Percentiles rank a stretch among this genome's conserved stretches.
Evolutionary conservation across 2,113 vertebrate genomes (phyloP).

Genomic region (Hemiscyllium ocellatum): DNA sequence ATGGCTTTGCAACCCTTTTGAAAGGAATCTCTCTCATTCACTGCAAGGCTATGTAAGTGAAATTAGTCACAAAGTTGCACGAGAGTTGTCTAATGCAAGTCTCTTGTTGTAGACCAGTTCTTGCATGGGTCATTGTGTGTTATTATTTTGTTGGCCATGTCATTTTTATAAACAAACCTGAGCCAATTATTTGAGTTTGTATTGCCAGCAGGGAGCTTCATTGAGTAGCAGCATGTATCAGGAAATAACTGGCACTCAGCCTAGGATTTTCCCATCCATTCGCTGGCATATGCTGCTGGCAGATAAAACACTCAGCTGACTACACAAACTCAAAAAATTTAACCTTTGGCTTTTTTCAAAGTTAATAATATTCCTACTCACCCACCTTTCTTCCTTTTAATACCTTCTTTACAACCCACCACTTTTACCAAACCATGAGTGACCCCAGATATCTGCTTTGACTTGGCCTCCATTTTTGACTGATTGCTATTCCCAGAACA

Average conservation of each 20-base stretch:
- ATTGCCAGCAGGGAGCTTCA: background rate
- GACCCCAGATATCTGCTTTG: background rate
- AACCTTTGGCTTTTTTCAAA: background rate
- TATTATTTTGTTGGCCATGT: background rate
- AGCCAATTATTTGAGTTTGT: background rate
- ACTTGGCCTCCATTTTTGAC: background rate
- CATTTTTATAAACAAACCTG: background rate
- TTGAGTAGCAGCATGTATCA: background rate
- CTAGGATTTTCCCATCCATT: background rate
- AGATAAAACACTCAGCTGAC: background rate
- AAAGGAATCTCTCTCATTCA: background rate
- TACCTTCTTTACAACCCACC: background rate
- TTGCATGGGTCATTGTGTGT: background rate
- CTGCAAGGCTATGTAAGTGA: background rate
- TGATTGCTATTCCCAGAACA: background rate
- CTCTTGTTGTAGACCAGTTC: background rate
- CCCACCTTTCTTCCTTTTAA: background rate
- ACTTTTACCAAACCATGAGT: background rate
- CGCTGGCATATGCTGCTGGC: background rate
- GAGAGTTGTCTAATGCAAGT: background rate
- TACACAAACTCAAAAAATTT: background rate
- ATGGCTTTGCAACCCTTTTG: background rate
- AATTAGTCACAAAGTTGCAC: background rate
- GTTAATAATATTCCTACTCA: background rate
- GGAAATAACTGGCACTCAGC: background rate